phyloP scores from a whole-genome alignment of 2,888 invertebrate species.

The Ornithoptera alexandrae region DNA sequence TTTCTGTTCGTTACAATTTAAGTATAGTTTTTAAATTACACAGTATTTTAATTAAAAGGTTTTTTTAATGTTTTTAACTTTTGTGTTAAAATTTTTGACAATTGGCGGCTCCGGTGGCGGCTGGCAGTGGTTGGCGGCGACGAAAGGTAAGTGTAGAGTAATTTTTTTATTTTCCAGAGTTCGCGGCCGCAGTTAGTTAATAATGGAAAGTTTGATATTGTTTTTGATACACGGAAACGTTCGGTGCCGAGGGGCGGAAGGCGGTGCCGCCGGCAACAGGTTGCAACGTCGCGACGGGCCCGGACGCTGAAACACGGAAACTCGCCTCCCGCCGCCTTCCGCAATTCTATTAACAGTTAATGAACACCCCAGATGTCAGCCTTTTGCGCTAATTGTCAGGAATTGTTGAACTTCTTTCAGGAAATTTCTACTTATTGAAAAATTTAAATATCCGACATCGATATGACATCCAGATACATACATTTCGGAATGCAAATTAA shows the following conservation, averaged over 20 bases:
- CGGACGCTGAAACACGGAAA: constrained; percentile 44
- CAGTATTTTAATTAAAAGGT: constrained; percentile 40
- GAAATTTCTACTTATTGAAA: constrained; percentile 50
- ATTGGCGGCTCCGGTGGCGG: constrained; percentile 27
- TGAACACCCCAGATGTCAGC: constrained; percentile 61
- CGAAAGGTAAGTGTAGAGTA: constrained; percentile 43
- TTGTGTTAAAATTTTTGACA: constrained; percentile 49
- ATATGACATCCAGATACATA: constrained; percentile 37
- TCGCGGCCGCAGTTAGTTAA: constrained; percentile 9
- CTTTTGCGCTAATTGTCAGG: constrained; percentile 59
- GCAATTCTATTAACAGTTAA: constrained; percentile 68
- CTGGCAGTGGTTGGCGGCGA: constrained; percentile 15
- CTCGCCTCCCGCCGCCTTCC: constrained; percentile 53
- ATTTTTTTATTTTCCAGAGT: constrained; percentile 31
- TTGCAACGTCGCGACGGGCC: constrained; percentile 53
- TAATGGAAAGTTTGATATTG: constrained; percentile 19
- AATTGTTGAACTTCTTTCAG: constrained; percentile 53
- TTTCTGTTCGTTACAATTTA: constrained; percentile 46
- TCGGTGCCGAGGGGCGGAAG: constrained; percentile 70
- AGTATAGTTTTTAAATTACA: constrained; percentile 37
- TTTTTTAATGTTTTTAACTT: constrained; percentile 54
- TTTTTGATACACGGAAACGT: constrained; percentile 32
- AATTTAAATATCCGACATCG: not conserved
- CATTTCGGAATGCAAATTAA: constrained; percentile 34
- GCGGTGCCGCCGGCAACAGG: constrained; percentile 78